Evolutionary conservation across 2,888 invertebrate genomes (phyloP).

Genomic region (Diabrotica balteata): DNA sequence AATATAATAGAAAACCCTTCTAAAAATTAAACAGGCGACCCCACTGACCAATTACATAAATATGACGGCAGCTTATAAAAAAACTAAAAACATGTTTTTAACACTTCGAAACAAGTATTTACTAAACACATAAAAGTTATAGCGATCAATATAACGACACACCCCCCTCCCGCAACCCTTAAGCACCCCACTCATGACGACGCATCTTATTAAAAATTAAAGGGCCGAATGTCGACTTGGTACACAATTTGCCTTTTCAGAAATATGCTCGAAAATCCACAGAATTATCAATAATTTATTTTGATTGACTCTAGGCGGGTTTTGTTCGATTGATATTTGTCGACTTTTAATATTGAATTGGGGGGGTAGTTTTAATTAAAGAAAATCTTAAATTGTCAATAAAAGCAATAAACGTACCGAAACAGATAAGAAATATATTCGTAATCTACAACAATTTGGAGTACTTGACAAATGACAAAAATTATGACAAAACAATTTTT

Average conservation of each 20-base stretch:
- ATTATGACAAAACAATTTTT: no score
- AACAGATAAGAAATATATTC: no score
- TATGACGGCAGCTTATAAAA: no score
- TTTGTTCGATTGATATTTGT: not conserved
- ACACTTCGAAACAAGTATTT: not conserved
- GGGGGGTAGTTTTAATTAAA: no score
- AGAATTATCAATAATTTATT: conserved; percentile 11
- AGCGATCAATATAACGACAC: conserved; percentile 1
- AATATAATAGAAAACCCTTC: no score
- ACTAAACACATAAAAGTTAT: not conserved
- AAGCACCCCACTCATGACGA: not conserved
- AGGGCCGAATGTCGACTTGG: conserved; percentile 3
- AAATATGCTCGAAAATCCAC: conserved; percentile 7
- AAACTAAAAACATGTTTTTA: not conserved
- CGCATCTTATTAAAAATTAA: conserved; percentile 14
- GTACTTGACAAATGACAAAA: no score
- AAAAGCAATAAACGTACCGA: no score
- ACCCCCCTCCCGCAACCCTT: not conserved
- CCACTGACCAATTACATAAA: no score
- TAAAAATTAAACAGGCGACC: no score
- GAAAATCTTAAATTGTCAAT: no score
- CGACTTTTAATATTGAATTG: no score
- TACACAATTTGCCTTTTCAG: conserved; percentile 6
- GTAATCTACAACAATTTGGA: no score
- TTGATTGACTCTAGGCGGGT: not conserved